phyloP scores from a whole-genome alignment of 2,888 invertebrate species.

The Tetanocera ferruginea region DNA sequence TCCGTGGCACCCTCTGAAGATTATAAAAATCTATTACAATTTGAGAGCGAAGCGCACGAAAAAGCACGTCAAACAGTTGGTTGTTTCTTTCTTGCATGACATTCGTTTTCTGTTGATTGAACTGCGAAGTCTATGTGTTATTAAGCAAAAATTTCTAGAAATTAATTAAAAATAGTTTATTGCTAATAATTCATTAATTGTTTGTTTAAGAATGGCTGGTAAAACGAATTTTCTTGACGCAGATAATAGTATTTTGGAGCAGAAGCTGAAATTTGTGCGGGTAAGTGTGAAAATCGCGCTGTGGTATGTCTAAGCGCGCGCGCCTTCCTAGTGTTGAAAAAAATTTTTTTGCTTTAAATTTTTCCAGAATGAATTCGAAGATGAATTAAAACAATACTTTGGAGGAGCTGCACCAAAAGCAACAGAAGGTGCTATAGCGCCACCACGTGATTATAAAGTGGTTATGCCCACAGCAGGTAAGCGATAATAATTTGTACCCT shows the following conservation, averaged over 20 bases:
- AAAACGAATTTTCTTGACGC: conserved; percentile 73
- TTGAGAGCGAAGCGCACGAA: conserved; percentile 14
- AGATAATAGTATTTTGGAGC: conserved; percentile 75
- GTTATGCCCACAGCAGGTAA: conserved; percentile 80
- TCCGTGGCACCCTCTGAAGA: not conserved
- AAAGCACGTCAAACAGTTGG: conserved; percentile 7
- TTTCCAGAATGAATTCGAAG: conserved; percentile 73
- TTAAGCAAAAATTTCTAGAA: not conserved
- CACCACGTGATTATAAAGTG: conserved; percentile 73
- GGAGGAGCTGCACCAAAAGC: conserved; percentile 41
- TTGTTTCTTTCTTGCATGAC: conserved; percentile 20
- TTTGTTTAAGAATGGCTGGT: conserved; percentile 51
- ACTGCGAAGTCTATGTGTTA: not conserved
- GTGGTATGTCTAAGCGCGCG: too few species aligned
- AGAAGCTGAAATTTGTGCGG: conserved; percentile 70
- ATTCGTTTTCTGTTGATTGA: conserved; percentile 18
- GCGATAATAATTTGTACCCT: conserved; percentile 1
- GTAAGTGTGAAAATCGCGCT: conserved; percentile 58
- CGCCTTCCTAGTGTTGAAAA: not conserved
- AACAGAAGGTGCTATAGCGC: conserved; percentile 40
- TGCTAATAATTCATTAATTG: not conserved
- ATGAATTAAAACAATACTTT: conserved; percentile 75
- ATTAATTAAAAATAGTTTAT: not conserved
- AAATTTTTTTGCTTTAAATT: conserved; percentile 14
- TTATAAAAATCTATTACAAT: conserved; percentile 33